Evolutionary conservation across 2,113 vertebrate genomes (phyloP).

Genomic region (Ochotona princeps): DNA sequence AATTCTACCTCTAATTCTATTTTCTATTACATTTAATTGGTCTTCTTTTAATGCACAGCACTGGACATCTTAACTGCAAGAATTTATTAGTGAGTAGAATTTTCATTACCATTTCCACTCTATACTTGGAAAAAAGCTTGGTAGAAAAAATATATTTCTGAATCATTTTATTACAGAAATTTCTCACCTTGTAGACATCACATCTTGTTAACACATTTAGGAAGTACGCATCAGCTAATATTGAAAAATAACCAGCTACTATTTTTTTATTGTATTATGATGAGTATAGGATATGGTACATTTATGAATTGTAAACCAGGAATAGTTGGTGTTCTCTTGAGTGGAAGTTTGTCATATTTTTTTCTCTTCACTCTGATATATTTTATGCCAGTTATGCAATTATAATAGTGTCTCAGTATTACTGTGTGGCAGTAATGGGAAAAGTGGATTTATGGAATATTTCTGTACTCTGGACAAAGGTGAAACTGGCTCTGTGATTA

Average conservation of each 20-base stretch:
- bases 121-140: neutral
- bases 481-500: neutral
- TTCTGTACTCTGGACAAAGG: neutral
- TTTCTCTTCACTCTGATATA: neutral
- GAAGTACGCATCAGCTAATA: neutral
- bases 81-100: neutral
- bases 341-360: neutral
- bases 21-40: neutral
- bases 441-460: neutral
- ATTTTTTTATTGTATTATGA: neutral
- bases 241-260: neutral
- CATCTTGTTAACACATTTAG: neutral
- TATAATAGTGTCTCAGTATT: neutral
- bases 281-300: neutral
- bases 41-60: neutral
- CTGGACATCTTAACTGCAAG: neutral
- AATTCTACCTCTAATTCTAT: neutral
- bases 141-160: conserved; percentile 8
- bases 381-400: neutral
- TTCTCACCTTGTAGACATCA: neutral
- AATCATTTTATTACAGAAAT: conserved; percentile 10
- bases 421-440: neutral
- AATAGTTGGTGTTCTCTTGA: neutral
- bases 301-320: neutral
- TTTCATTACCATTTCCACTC: neutral